A percentile compares a stretch with the other conserved stretches of the same genome.
Conservation (phyloP, 2,113 vertebrate genomes). For the Poeciliopsis turrubarensis region DNA sequence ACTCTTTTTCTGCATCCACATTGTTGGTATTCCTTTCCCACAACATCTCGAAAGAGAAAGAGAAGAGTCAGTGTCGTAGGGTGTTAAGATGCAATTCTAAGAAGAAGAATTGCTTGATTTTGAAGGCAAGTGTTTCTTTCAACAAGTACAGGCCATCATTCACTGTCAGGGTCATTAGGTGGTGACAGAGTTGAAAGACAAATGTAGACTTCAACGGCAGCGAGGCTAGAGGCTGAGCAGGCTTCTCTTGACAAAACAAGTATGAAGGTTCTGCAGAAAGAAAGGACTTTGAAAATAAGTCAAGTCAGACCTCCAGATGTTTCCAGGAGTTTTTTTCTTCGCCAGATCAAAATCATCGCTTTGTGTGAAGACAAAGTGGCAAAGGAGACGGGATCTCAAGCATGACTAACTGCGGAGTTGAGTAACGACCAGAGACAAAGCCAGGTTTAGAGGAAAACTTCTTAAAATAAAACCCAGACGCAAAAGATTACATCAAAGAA, state of each 20-base stretch:
- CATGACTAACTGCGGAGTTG: neutral
- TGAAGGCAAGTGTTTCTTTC: neutral
- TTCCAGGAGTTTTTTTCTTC: neutral
- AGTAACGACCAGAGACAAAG: neutral
- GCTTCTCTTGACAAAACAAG: neutral
- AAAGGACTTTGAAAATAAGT: neutral
- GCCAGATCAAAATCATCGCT: neutral
- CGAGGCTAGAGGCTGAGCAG: neutral
- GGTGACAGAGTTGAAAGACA: neutral
- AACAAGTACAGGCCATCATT: neutral
- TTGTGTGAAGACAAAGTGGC: neutral
- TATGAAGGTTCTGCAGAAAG: neutral
- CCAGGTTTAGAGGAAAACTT: neutral
- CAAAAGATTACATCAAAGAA: neutral
- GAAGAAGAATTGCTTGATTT: neutral
- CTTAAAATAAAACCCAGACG: neutral
- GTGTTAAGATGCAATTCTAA: neutral
- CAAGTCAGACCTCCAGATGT: neutral
- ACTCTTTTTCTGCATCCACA: neutral
- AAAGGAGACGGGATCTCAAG: neutral
- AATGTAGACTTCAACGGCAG: neutral
- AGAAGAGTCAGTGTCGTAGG: neutral
- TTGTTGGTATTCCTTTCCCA: too few relatives aligned
- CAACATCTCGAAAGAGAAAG: too few relatives aligned
- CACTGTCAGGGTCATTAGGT: neutral